These are phyloP conservation scores for Blastobasis adustella DNA, from an alignment of 2,888 invertebrate genomes.

Conservation along the genomic window DNA sequence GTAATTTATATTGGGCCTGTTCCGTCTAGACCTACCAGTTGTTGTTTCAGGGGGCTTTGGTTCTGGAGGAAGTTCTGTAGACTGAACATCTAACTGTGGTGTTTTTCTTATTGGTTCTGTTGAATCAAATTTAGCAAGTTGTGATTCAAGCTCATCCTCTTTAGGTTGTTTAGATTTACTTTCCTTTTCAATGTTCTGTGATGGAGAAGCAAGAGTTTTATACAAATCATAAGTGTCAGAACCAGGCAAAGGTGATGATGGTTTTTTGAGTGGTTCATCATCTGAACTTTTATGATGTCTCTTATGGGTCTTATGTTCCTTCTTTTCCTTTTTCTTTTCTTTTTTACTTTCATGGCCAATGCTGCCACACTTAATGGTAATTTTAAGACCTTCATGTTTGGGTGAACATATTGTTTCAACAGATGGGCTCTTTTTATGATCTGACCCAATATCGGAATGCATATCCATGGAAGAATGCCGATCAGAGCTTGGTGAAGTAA, in stretches of 20 bases:
- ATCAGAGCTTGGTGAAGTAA: constrained; percentile 70
- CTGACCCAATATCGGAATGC: constrained; percentile 57
- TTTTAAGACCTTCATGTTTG: constrained; percentile 69
- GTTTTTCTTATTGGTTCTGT: constrained; percentile 35
- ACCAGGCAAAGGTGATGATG: constrained; percentile 67
- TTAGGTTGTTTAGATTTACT: constrained; percentile 28
- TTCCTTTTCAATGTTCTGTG: constrained; percentile 41
- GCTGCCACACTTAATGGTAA: constrained; percentile 65
- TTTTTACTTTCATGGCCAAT: constrained; percentile 56
- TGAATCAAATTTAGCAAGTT: constrained; percentile 53
- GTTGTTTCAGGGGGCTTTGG: constrained; percentile 57
- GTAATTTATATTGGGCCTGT: constrained; percentile 69
- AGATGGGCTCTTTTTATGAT: constrained; percentile 58
- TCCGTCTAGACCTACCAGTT: constrained; percentile 57
- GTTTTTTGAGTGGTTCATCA: constrained; percentile 49
- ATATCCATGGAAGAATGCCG: constrained; percentile 66
- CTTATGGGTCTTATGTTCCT: constrained; percentile 71
- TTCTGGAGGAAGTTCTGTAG: constrained; percentile 53
- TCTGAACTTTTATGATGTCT: constrained; percentile 61
- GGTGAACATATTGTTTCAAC: constrained; percentile 65
- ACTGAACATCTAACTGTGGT: constrained; percentile 42
- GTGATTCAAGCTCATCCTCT: constrained; percentile 53
- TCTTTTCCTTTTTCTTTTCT: constrained; percentile 66
- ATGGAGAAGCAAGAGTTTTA: constrained; percentile 68
- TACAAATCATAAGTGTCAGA: constrained; percentile 69